These are phyloP conservation scores for Rhingia campestris DNA, from an alignment of 2,888 invertebrate species.

Conservation along the genomic window DNA sequence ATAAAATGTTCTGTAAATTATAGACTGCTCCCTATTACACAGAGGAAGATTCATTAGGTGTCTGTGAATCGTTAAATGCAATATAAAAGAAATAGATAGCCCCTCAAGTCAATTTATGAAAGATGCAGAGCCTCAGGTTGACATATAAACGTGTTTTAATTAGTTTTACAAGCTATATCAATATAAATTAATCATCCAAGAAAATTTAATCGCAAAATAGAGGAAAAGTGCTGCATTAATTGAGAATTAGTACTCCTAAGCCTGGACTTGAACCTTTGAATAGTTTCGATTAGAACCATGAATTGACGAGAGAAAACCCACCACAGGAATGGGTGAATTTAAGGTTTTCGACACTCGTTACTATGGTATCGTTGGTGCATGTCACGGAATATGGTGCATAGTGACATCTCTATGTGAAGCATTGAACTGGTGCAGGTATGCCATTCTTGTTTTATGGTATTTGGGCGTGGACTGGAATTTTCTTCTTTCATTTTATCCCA, in stretches of 20 bases:
- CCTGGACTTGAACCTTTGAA: slow-evolving; percentile 48
- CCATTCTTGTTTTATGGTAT: slow-evolving; percentile 1
- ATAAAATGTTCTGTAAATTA: slow-evolving; percentile 27
- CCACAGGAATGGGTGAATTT: slow-evolving; percentile 50
- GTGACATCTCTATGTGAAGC: slow-evolving; percentile 69
- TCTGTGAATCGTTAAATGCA: slow-evolving; percentile 3
- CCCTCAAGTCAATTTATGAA: background rate
- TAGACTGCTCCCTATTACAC: background rate
- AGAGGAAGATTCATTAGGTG: slow-evolving; percentile 11
- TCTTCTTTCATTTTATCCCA: slow-evolving; percentile 5
- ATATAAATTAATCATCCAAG: slow-evolving; percentile 14
- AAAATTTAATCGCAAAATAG: background rate
- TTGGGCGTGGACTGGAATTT: slow-evolving; percentile 63
- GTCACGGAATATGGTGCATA: slow-evolving; percentile 63
- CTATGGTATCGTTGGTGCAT: slow-evolving; percentile 49
- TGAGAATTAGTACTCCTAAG: background rate
- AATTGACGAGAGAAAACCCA: slow-evolving; percentile 33
- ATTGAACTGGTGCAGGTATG: slow-evolving; percentile 61
- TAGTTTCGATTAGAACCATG: slow-evolving; percentile 55
- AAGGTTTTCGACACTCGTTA: slow-evolving; percentile 41
- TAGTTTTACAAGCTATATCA: slow-evolving; percentile 26
- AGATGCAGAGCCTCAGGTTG: slow-evolving; percentile 21
- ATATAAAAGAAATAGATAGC: background rate
- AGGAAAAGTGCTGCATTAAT: slow-evolving; percentile 17
- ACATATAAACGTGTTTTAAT: slow-evolving; percentile 10